These are phyloP conservation scores for Eurystomus gularis DNA, from an alignment of 2,113 vertebrate species.

Conservation along the genomic window DNA sequence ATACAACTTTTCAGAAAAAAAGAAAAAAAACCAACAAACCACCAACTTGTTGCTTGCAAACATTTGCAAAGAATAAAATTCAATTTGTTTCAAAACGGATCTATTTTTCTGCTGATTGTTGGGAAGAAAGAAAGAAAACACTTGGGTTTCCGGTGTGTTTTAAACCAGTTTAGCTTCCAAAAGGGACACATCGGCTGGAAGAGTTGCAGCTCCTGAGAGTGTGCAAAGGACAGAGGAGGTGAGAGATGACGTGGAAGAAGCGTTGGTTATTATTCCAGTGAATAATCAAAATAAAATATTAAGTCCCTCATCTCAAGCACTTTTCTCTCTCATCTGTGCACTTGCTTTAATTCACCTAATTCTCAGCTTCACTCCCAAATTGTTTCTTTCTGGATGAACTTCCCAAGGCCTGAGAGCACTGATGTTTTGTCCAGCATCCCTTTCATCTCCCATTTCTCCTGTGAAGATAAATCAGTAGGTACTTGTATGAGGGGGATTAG, in stretches of 20 bases:
- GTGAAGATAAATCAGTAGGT: too few relatives aligned
- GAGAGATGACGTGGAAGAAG: not conserved
- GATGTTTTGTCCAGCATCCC: not conserved
- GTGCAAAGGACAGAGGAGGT: not conserved
- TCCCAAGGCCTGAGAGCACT: not conserved
- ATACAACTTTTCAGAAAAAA: conserved; percentile 13
- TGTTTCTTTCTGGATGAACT: not conserved
- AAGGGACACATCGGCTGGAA: accelerated
- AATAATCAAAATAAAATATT: not conserved
- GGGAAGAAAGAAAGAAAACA: not conserved
- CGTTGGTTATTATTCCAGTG: accelerated
- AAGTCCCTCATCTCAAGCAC: not conserved
- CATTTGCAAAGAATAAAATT: conserved; percentile 53
- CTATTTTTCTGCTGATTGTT: not conserved
- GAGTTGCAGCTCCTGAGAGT: not conserved
- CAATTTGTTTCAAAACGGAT: not conserved
- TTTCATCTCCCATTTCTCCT: not conserved
- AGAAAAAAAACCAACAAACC: too few relatives aligned
- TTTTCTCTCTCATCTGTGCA: too few relatives aligned
- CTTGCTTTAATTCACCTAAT: not conserved
- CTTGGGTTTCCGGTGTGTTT: not conserved
- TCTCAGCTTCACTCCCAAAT: not conserved
- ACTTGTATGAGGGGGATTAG: not conserved
- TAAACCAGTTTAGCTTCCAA: not conserved
- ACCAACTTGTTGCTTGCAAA: conserved; percentile 31